Percentiles rank a stretch among this genome's conserved stretches.
These are phyloP conservation scores for Poecilus cupreus DNA, from an alignment of 2,888 invertebrate genomes.

Conservation along the genomic window DNA sequence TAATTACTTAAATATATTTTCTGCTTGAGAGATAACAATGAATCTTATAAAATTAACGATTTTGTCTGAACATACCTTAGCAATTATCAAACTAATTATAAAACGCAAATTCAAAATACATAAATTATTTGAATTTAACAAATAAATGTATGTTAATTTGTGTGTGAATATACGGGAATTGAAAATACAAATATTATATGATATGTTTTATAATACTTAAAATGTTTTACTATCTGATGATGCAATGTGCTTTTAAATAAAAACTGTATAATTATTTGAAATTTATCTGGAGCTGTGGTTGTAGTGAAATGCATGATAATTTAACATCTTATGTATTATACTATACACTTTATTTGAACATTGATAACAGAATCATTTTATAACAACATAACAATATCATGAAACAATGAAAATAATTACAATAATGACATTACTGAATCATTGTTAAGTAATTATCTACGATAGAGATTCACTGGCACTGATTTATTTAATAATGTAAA, in stretches of 20 bases:
- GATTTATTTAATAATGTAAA: not conserved
- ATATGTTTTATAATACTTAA: too few species aligned
- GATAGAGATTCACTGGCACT: slow-evolving; percentile 4
- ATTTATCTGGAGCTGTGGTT: too few species aligned
- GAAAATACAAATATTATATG: too few species aligned
- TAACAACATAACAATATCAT: slow-evolving; percentile 13
- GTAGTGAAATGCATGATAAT: too few species aligned
- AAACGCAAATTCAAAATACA: too few species aligned
- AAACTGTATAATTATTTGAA: too few species aligned
- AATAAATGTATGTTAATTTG: too few species aligned
- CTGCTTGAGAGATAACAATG: not conserved
- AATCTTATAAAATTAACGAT: not conserved
- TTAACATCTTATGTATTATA: not conserved
- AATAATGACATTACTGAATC: not conserved
- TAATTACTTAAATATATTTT: too few species aligned
- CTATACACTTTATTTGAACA: slow-evolving; percentile 9
- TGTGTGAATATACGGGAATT: too few species aligned
- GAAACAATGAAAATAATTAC: not conserved
- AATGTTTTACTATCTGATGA: too few species aligned
- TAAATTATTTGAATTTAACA: too few species aligned
- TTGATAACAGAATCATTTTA: not conserved
- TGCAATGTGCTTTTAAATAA: too few species aligned
- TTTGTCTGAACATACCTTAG: not conserved
- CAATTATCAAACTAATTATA: not conserved
- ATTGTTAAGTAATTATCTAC: not conserved